Conservation (phyloP, 2,797 vertebrate species). For the Pseudochaenichthys georgianus region DNA sequence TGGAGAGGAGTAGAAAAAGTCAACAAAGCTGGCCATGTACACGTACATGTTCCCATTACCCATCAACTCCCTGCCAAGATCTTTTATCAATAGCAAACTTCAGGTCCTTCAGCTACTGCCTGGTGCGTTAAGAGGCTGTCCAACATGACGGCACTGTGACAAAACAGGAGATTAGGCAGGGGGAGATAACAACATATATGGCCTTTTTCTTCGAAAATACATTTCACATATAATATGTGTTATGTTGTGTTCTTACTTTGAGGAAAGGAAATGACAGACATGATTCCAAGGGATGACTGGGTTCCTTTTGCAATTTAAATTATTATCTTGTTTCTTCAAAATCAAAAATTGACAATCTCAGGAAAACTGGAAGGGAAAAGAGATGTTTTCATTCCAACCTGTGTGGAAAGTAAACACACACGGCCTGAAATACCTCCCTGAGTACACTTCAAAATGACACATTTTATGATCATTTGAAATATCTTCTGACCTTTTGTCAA, state of each 20-base stretch:
- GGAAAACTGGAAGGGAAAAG: not conserved
- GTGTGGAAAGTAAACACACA: not conserved
- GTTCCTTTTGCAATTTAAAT: not conserved
- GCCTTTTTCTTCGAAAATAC: not conserved
- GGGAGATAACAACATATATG: not conserved
- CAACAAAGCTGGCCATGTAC: constrained; percentile 18
- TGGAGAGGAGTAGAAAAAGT: not conserved
- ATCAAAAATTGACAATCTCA: not conserved
- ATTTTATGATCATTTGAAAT: constrained; percentile 7
- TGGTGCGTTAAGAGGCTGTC: not conserved
- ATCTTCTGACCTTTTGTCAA: constrained; percentile 4
- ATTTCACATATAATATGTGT: not conserved
- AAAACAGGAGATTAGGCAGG: not conserved
- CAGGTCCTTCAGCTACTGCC: constrained; percentile 11
- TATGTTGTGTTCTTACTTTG: not conserved
- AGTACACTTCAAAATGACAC: constrained; percentile 25
- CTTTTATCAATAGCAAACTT: constrained; percentile 33
- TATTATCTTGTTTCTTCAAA: not conserved
- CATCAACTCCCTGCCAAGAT: constrained; percentile 17
- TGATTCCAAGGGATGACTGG: not conserved
- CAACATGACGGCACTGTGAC: constrained; percentile 9
- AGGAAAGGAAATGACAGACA: not conserved
- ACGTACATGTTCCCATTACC: constrained; percentile 15
- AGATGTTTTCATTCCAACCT: not conserved
- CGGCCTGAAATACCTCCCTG: not conserved